Evolutionary conservation across 2,888 invertebrate species (phyloP), one percentile per base, ranked within the genome.

Genomic region (Stenodema calcarata): DNA sequence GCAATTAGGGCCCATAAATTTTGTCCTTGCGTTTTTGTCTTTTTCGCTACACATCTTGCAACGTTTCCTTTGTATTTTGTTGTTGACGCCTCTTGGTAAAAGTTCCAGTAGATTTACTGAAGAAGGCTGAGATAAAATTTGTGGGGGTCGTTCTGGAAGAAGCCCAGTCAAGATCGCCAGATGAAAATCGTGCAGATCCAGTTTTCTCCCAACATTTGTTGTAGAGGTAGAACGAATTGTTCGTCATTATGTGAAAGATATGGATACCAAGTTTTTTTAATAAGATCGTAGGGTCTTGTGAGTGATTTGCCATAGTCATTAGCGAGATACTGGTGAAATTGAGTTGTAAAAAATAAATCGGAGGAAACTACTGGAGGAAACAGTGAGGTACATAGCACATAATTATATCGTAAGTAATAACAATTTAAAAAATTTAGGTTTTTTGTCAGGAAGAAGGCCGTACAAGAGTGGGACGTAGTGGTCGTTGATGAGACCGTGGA

Each of bases 271-370:
- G 23, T 78, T 82, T 82, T 41, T 86, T 87, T n/a, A n/a, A 35
- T 87, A 80, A 81, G 76, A 87, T 18, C 80, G 73, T 16, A 84
- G 54, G 30, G 54, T 84, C 50, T 84, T 87, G 18, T 73, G 27
- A n/a, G 75, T 47, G 18, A 35, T 35, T 35, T 35, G 4, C 2
- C 35, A 35, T 35, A 35, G 35, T 35, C 78, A 42, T 78, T 78
- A 41, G 78, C 35, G 6, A 35, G 7, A 41, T 7, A 78, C 1
- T 78, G 11, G 35, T 35, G 7, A 35, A 35, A 35, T 27, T 50
- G 1, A 50, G 4, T 14, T 50, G n/a, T 35, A 35, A 35, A n/a
- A 50, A 50, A 50, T n/a, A n/a, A n/a, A n/a, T n/a, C n/a, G n/a
- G n/a, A n/a, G n/a, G n/a, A n/a, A n/a, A n/a, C n/a, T n/a, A n/a